These are phyloP conservation scores for Rhynchonycteris naso DNA, from an alignment of 2,797 vertebrate species.

Conservation along the genomic window DNA sequence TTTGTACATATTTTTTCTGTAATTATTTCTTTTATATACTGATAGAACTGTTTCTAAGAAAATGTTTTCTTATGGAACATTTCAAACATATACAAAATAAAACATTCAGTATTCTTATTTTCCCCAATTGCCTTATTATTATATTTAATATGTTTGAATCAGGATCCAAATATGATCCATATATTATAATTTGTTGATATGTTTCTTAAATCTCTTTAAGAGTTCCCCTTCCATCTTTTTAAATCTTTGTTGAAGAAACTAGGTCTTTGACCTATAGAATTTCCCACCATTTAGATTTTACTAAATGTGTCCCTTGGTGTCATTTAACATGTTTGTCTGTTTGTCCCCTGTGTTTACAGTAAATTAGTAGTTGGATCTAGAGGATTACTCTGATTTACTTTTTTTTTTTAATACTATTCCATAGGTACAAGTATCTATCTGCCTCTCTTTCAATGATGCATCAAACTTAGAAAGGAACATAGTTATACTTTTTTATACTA, in stretches of 20 bases:
- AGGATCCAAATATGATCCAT: not conserved
- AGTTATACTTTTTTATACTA: not conserved
- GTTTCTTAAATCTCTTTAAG: not conserved
- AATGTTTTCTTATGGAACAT: slow-evolving; percentile 36
- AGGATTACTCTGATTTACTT: not conserved
- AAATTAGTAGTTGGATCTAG: not conserved
- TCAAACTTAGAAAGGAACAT: not conserved
- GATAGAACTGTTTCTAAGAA: slow-evolving; percentile 4
- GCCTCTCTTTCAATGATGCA: not conserved
- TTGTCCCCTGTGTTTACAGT: not conserved
- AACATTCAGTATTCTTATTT: not conserved
- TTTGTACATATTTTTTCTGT: not conserved
- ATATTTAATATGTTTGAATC: slow-evolving; percentile 43
- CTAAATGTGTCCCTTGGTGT: not conserved
- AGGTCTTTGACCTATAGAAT: not conserved
- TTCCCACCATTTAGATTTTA: slow-evolving; percentile 13
- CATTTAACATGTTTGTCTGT: not conserved
- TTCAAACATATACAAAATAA: slow-evolving; percentile 38
- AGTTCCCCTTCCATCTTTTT: not conserved
- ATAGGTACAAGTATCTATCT: not conserved
- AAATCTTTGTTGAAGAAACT: not conserved
- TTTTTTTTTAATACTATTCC: not conserved
- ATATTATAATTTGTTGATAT: not conserved
- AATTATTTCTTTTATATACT: slow-evolving; percentile 52
- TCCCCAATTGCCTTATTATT: not conserved